Conservation (phyloP, 2,888 invertebrate species). For the Clepsis dumicolana region DNA sequence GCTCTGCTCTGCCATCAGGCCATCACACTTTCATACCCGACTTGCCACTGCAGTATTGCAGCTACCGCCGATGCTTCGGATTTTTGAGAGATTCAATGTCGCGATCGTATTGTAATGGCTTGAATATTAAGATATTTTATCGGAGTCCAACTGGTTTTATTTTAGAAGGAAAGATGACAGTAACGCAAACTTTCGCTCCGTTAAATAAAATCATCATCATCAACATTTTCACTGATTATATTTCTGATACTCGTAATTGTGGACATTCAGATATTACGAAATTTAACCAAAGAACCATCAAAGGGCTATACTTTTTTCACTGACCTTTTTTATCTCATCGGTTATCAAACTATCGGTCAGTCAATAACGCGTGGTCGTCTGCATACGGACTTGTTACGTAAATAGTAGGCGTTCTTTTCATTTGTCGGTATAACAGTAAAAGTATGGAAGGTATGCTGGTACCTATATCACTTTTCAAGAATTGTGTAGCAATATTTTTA, state of each 20-base stretch:
- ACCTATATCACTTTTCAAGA: slow-evolving; percentile 68
- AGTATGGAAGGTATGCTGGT: slow-evolving; percentile 46
- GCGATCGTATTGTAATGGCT: neutral
- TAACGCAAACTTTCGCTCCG: too few species aligned
- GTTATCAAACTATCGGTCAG: slow-evolving; percentile 35
- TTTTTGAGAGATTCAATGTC: slow-evolving; percentile 25
- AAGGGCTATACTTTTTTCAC: neutral
- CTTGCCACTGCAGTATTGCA: slow-evolving; percentile 66
- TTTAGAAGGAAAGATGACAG: neutral
- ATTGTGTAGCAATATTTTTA: slow-evolving; percentile 63
- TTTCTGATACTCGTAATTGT: too few species aligned
- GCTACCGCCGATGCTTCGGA: slow-evolving; percentile 53
- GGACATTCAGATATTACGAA: too few species aligned
- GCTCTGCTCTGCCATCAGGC: slow-evolving; percentile 68
- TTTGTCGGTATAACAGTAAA: slow-evolving; percentile 69
- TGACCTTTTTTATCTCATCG: slow-evolving; percentile 31
- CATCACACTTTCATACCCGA: slow-evolving; percentile 81
- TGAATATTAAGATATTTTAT: neutral
- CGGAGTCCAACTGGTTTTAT: too few species aligned
- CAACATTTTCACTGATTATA: too few species aligned
- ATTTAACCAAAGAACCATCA: too few species aligned
- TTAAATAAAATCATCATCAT: too few species aligned
- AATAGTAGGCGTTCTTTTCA: slow-evolving; percentile 67
- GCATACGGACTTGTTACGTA: slow-evolving; percentile 61
- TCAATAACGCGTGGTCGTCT: slow-evolving; percentile 18